Base-by-base conservation (phyloP, 2,888 invertebrate genomes). In the Rugalucina vietnamica region DNA sequence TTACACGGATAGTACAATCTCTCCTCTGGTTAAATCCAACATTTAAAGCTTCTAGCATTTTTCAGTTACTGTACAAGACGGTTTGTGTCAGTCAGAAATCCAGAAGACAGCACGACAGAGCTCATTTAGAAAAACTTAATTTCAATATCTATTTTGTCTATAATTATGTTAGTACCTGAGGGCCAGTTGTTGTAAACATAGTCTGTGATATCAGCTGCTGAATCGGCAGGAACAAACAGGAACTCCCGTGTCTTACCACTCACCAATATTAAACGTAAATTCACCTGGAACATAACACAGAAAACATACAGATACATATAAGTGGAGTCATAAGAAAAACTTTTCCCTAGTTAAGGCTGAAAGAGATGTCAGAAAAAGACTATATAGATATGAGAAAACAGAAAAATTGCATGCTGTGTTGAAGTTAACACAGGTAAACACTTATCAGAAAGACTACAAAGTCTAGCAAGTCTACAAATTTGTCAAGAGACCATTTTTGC, bases 131-230 rank as follows among this genome's bases (percentile, higher is more conserved):
- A n/a, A n/a, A n/a, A n/a, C n/a, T n/a, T n/a, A n/a, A n/a, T n/a
- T n/a, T n/a, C n/a, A n/a, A n/a, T n/a, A 43, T 43, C 43, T 12
- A 12, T 43, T 43, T 43, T 18, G 18, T 43, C 43, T 54, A 27
- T 18, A 37, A 29, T 12, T 34, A 54, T 27, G 24, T n/a, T 54
- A 2, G 0, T 60, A 99, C 99, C 99, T 97, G 98, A 97, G 88
- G 99, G 99, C 99, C 99, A 99, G 95, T 98, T 98, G 95, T 98
- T 99, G 96, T 99, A 99, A 94, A 99, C 99, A 96, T 98, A 97
- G 96, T 99, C 98, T 93, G 99, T 99, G 95, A 99, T 99, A 96
- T 99, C 99, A 93, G 98, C 98, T 93, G 99, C 99, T 90, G 99
- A 99, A 96, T 98, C 98, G 94, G 97, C 97, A 87, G 99, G 98